Evolutionary conservation across 2,113 vertebrate species (phyloP).

Genomic region (Sylvia atricapilla): DNA sequence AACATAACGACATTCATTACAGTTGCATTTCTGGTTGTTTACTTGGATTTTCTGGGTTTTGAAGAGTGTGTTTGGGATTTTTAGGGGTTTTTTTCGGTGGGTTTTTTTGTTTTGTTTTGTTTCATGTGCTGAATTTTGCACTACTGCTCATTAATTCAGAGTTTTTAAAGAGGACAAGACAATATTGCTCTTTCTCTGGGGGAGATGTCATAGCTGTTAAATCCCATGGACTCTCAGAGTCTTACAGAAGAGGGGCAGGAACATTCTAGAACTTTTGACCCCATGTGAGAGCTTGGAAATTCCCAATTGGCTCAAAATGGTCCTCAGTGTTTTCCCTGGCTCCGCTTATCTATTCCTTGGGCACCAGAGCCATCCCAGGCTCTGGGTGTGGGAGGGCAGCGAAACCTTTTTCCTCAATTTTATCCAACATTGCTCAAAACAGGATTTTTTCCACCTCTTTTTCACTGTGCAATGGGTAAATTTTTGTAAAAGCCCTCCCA

Average conservation of each 20-base stretch:
- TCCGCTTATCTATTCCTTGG: rapidly evolving
- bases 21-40: not conserved
- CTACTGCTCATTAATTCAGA: not conserved
- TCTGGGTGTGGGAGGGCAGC: not conserved
- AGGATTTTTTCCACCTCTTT: not conserved
- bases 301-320: not conserved
- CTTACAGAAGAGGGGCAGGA: not conserved
- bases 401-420: not conserved
- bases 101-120: no score
- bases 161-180: not conserved
- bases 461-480: not conserved
- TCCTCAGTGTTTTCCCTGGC: not conserved
- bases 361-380: rapidly evolving
- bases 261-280: not conserved
- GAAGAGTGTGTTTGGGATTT: not conserved
- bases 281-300: not conserved
- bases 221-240: not conserved
- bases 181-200: not conserved
- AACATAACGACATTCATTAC: not conserved
- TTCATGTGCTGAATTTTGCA: not conserved
- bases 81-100: rapidly evolving
- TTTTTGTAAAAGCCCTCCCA: not conserved
- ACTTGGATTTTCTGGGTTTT: not conserved
- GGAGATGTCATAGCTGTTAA: not conserved
- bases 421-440: not conserved